phyloP scores from a whole-genome alignment of 35 echinoderm and acorn worm genomes.

The Lytechinus variegatus region DNA sequence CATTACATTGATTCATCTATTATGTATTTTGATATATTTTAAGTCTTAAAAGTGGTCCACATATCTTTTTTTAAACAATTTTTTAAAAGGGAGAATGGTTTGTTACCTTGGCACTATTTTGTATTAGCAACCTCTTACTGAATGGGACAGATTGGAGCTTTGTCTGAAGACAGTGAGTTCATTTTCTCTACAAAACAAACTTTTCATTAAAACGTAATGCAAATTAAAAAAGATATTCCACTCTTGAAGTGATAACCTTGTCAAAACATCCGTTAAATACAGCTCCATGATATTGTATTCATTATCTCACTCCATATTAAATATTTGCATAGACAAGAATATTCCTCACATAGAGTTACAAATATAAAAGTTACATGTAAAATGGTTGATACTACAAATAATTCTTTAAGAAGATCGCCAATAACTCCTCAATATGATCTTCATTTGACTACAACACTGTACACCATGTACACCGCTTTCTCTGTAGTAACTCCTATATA shows the following conservation, averaged over 20 bases:
- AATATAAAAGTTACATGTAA: slow-evolving; percentile 6
- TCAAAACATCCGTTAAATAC: background rate
- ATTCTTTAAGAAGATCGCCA: background rate
- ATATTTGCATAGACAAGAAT: slow-evolving; percentile 19
- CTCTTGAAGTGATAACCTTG: background rate
- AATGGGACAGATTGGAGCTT: too few relatives aligned
- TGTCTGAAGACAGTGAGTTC: too few relatives aligned
- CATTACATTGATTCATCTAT: too few relatives aligned
- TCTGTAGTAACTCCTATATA: background rate
- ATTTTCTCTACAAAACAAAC: too few relatives aligned
- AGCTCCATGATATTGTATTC: background rate
- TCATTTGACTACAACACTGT: background rate
- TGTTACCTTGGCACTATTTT: too few relatives aligned
- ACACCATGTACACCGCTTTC: background rate
- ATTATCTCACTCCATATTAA: background rate
- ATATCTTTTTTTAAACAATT: too few relatives aligned
- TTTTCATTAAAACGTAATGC: too few relatives aligned
- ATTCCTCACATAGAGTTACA: background rate
- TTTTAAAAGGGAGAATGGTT: too few relatives aligned
- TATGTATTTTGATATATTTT: too few relatives aligned
- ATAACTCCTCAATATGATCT: background rate
- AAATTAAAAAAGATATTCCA: too few relatives aligned
- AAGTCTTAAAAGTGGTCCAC: too few relatives aligned
- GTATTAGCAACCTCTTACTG: too few relatives aligned
- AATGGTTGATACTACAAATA: background rate